phyloP scores from a whole-genome alignment of 2,113 vertebrate species.

The Cynopterus brachyotis region DNA sequence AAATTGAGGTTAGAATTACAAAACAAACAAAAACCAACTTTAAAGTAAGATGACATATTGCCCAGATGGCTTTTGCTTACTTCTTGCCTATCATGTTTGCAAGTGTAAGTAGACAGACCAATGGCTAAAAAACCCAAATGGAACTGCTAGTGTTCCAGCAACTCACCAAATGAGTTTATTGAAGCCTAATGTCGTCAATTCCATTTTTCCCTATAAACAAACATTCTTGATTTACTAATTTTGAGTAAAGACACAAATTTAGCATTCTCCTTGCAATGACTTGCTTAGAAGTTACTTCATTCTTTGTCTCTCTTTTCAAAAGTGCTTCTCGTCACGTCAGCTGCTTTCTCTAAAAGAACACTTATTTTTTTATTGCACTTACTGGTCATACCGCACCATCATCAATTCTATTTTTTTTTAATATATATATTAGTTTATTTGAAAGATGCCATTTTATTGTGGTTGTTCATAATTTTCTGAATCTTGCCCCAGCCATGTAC shows the following conservation, averaged over 20 bases:
- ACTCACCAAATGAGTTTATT: neutral
- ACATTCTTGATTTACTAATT: conserved; percentile 26
- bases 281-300: neutral
- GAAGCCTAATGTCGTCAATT: neutral
- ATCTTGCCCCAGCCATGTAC: neutral
- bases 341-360: conserved; percentile 20
- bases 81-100: neutral
- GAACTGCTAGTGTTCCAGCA: neutral
- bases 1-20: conserved; percentile 39
- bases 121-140: neutral
- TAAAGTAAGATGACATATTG: neutral
- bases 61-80: conserved; percentile 4
- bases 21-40: conserved; percentile 19
- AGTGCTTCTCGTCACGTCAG: neutral
- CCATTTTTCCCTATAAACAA: conserved; percentile 5
- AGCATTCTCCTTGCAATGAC: neutral
- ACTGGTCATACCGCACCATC: neutral
- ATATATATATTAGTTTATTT: neutral
- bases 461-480: neutral
- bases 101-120: neutral
- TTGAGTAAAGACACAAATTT: conserved; percentile 38
- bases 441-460: neutral
- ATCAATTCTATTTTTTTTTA: neutral
- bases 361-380: neutral
- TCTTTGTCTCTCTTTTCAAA: neutral